phyloP scores from a whole-genome alignment of 2,888 invertebrate species.

The Candidula unifasciata region DNA sequence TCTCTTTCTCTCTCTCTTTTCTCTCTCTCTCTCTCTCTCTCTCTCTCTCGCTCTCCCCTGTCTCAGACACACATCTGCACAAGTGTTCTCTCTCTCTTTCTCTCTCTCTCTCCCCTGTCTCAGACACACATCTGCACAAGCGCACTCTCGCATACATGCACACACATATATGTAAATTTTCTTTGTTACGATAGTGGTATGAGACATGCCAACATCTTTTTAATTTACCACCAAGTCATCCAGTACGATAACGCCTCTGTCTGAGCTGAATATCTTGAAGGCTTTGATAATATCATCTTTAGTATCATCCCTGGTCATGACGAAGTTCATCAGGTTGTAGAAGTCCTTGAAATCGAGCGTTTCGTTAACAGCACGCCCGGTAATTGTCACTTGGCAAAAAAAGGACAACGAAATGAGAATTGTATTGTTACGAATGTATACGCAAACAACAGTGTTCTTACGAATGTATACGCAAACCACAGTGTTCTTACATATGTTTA shows the following conservation, averaged over 20 bases:
- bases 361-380: conserved; percentile 36
- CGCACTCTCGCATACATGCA: too few species aligned
- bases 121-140: too few species aligned
- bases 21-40: too few species aligned
- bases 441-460: not conserved
- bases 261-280: conserved; percentile 46
- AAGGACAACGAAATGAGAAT: not conserved
- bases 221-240: conserved; percentile 42
- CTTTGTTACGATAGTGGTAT: not conserved
- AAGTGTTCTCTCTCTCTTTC: too few species aligned
- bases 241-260: conserved; percentile 40
- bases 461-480: not conserved
- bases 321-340: conserved; percentile 41
- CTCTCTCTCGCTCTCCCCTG: too few species aligned
- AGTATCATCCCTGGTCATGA: conserved; percentile 48
- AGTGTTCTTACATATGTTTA: not conserved
- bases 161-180: not conserved
- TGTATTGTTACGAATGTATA: not conserved
- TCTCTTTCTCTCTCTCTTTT: too few species aligned
- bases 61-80: too few species aligned
- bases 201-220: not conserved
- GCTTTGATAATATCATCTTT: conserved; percentile 43
- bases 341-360: conserved; percentile 49
- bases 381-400: conserved; percentile 10
- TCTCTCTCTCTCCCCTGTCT: too few species aligned